Conservation (phyloP, 2,797 vertebrate genomes). For the Morus bassanus region DNA sequence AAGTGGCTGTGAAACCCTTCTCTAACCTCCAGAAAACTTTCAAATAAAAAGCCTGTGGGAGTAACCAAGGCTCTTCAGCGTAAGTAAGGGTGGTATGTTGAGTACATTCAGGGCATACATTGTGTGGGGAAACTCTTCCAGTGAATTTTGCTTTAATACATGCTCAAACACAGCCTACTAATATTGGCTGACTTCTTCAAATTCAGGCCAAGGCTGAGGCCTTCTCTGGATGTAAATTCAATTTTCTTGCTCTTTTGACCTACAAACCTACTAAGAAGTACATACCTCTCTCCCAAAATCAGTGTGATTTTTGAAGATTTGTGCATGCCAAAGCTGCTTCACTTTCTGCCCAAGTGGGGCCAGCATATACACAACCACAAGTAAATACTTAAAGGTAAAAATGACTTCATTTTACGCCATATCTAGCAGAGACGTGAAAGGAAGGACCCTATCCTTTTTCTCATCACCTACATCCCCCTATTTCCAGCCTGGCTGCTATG, state of each 20-base stretch:
- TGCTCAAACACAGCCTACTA: not conserved
- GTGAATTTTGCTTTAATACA: not conserved
- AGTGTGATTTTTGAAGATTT: rapidly evolving
- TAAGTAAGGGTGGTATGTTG: not conserved
- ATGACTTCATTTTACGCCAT: not conserved
- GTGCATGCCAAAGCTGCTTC: not conserved
- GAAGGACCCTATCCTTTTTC: not conserved
- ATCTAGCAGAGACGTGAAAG: not conserved
- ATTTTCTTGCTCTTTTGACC: not conserved
- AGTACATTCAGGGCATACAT: rapidly evolving
- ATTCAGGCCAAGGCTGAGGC: rapidly evolving
- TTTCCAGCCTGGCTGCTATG: not conserved
- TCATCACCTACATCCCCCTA: not conserved
- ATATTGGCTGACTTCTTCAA: not conserved
- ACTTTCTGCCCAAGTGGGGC: rapidly evolving
- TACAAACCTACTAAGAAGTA: not conserved
- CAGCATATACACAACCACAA: rapidly evolving
- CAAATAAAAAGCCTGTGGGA: not conserved
- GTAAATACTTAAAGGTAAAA: not conserved
- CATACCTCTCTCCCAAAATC: not conserved
- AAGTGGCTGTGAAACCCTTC: not conserved
- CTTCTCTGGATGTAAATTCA: not conserved
- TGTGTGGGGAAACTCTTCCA: not conserved
- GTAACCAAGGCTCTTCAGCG: not conserved
- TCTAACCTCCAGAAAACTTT: not conserved